Conservation (phyloP, 2,888 invertebrate genomes). For the Parelbella ahira region DNA sequence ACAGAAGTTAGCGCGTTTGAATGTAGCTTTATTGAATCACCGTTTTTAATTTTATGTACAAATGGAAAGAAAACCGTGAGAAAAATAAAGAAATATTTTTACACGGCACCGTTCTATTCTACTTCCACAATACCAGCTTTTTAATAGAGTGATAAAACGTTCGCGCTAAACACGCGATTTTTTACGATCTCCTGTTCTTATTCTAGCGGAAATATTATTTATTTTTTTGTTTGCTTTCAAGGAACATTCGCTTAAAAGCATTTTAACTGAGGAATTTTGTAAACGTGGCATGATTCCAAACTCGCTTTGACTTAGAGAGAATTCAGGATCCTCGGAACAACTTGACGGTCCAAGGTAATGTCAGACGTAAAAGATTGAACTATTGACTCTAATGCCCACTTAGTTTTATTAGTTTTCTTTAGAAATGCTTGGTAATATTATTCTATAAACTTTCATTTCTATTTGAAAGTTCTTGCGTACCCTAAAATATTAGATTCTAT, state of each 20-base stretch:
- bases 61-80: slow-evolving; percentile 31
- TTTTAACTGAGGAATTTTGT: slow-evolving; percentile 17
- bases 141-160: slow-evolving; percentile 70
- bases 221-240: slow-evolving; percentile 16
- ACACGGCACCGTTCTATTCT: slow-evolving; percentile 35
- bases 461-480: too few relatives aligned
- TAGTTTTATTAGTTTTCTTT: not conserved
- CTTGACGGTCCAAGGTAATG: slow-evolving; percentile 3
- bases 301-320: slow-evolving; percentile 14
- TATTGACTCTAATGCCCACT: slow-evolving; percentile 2
- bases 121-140: slow-evolving; percentile 50
- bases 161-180: slow-evolving; percentile 57
- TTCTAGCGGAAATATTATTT: slow-evolving; percentile 27
- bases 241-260: slow-evolving; percentile 11
- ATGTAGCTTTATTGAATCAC: slow-evolving; percentile 5
- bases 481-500: too few relatives aligned
- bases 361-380: not conserved
- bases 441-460: too few relatives aligned
- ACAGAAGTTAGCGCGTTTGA: not conserved
- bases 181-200: slow-evolving; percentile 49
- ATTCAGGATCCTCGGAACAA: slow-evolving; percentile 6
- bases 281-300: slow-evolving; percentile 18
- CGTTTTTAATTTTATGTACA: slow-evolving; percentile 5
- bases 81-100: slow-evolving; percentile 39
- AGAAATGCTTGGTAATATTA: too few relatives aligned